A percentile compares a stretch with the other conserved stretches of the same genome.
These are phyloP conservation scores for Halcyon smyrnensis DNA, from an alignment of 2,797 vertebrate species.

Conservation along the genomic window DNA sequence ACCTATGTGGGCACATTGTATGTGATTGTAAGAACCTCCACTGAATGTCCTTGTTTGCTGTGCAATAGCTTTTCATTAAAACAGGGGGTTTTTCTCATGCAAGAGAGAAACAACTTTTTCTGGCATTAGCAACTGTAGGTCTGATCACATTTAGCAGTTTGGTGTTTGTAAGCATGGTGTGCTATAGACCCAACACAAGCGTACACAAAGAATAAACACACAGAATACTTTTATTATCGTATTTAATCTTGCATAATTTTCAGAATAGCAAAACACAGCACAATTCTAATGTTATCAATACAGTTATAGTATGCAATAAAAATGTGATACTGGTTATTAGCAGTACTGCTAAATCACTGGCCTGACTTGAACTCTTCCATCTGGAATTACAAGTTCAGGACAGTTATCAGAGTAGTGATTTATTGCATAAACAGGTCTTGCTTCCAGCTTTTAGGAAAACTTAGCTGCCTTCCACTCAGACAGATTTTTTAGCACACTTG, in stretches of 20 bases:
- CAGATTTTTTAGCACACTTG: constrained; percentile 21
- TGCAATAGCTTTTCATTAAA: background rate
- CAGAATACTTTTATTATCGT: background rate
- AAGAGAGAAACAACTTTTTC: background rate
- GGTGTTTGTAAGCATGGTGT: background rate
- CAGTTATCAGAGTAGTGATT: constrained; percentile 28
- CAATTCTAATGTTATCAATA: background rate
- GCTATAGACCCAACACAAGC: background rate
- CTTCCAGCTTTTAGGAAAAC: constrained; percentile 9
- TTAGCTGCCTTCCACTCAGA: background rate
- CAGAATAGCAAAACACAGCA: background rate
- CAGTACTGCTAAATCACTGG: background rate
- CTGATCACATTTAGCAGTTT: background rate
- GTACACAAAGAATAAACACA: background rate
- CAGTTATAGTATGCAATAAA: background rate
- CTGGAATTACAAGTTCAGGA: constrained; percentile 27
- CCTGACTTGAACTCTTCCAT: constrained; percentile 16
- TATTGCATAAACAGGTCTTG: background rate
- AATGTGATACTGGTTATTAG: background rate
- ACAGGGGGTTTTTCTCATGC: background rate
- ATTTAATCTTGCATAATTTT: background rate
- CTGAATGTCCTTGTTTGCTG: background rate
- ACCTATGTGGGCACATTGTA: too few species aligned
- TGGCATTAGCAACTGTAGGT: accelerated
- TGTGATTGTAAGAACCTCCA: background rate